A percentile compares a stretch with the other conserved stretches of the same genome.
Conservation (phyloP, 2,888 invertebrate genomes). For the Nomada ruficornis region DNA sequence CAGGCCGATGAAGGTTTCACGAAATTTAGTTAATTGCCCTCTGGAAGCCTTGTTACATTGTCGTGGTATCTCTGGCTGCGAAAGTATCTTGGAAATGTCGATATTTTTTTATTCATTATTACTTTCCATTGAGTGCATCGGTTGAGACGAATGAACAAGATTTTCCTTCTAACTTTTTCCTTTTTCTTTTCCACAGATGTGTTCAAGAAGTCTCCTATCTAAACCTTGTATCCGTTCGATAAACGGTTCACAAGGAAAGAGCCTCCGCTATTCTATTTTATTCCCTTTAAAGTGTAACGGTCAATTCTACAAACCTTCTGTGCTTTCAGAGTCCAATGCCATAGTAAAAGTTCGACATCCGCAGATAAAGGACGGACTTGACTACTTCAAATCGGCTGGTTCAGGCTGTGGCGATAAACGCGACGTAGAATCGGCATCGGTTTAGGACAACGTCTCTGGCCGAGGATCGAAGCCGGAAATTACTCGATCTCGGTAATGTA, state of each 20-base stretch:
- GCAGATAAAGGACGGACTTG: neutral
- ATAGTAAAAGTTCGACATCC: constrained; percentile 31
- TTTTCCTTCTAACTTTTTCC: too few relatives aligned
- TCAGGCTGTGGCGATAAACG: constrained; percentile 15
- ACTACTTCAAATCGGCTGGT: constrained; percentile 9
- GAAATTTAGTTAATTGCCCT: neutral
- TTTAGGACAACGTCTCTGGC: neutral
- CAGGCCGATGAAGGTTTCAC: constrained; percentile 3
- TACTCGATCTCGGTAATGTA: constrained; percentile 17
- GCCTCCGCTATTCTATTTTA: too few relatives aligned
- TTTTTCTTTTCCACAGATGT: too few relatives aligned
- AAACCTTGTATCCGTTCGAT: too few relatives aligned
- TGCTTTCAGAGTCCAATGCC: constrained; percentile 8
- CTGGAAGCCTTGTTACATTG: neutral
- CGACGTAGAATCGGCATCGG: constrained; percentile 30
- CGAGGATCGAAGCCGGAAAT: constrained; percentile 45
- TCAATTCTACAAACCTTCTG: constrained; percentile 40
- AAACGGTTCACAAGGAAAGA: too few relatives aligned
- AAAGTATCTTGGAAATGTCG: constrained; percentile 12
- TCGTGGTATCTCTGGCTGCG: neutral
- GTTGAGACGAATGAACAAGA: neutral
- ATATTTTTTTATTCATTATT: neutral
- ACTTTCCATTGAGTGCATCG: neutral
- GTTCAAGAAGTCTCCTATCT: too few relatives aligned
- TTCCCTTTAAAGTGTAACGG: neutral